Evolutionary conservation across 2,888 invertebrate species (phyloP), one percentile per base, ranked within the genome.

Genomic region (Pegoplata infirma): DNA sequence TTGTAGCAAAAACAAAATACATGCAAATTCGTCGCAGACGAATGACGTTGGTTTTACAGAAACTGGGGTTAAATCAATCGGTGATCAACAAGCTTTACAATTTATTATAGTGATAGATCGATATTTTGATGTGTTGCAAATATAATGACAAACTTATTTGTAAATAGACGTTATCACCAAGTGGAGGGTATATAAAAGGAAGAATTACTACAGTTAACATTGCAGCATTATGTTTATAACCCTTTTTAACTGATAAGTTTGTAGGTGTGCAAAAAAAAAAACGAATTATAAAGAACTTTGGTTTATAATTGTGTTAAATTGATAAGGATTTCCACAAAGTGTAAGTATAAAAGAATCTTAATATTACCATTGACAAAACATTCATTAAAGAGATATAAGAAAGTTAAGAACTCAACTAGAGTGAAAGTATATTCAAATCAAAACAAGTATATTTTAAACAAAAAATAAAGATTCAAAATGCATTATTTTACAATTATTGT

Each of bases 261-360:
- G n/a, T 40, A 1, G 12, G 36, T 40, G 36, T 40, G 36, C 36
- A 40, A 40, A 40, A 40, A 40, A n/a, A n/a, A n/a, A n/a, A n/a
- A n/a, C n/a, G n/a, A n/a, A 32, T 36, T 12, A 12, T 28, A 7
- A 3, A 5, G 28, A 1, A 10, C 12, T 32, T 40, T 12, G 36
- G n/a, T 12, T n/a, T 36, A 36, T 36, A 10, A 12, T 36, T 36
- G 36, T n/a, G 36, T 36, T 40, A n/a, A n/a, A n/a, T n/a, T 40
- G 36, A 40, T 40, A 40, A 19, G 19, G 19, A 23, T 25, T 55
- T 16, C 16, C 12, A 36, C 12, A 23, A 40, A 40, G n/a, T n/a
- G n/a, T 40, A 19, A 8, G 8, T 76, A 69, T 76, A 76, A 69
- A 69, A 76, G 56, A 51, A 53, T 51, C 17, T 55, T 16, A 6